Base-by-base conservation (phyloP, 2,113 vertebrate species). In the Typhlomys cinereus region DNA sequence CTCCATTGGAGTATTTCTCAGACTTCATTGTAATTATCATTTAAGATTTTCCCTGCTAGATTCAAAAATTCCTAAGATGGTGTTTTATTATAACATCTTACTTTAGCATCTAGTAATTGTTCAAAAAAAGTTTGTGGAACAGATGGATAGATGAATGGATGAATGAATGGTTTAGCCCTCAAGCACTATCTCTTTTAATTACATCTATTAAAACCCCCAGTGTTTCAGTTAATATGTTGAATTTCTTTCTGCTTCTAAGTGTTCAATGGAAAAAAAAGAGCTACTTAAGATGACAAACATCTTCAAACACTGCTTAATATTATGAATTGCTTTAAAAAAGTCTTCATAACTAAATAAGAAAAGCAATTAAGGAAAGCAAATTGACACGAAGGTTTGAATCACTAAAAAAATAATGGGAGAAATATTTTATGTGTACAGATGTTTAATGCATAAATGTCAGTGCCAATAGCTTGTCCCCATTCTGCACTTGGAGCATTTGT, bases 301-400 rank as follows among this genome's bases (percentile, higher is more conserved):
- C 86, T 94, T 93, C 52, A 90, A 95, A 94, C 76, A 91, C 92
- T 85, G 57, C 86, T 94, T 95, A 73, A 87, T 81, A 87, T 52
- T 94, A 85, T 75, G 69, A 94, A 66, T 52, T 94, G 67, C 62
- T 92, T 96, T 92, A 79, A 93, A 89, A 96, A 86, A 94, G 81
- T 88, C 48, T 78, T 94, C 75, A 31, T 95, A 97, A 95, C 88
- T 91, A 97, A 98, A 96, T 86, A 96, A 95, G n/a, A 97, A 96
- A 97, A 96, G 94, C 88, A 97, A 97, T 97, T 96, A 97, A 96
- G 93, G 91, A 94, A 96, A 97, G 93, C 85, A 98, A 97, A 97
- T 95, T 97, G 95, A 95, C 94, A 89, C 71, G 95, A 94, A 95
- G 62, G 61, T 62, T 89, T 95, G 93, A 92, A 95, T 96, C 86